These are phyloP conservation scores for Oncorhynchus mykiss DNA, from an alignment of 2,113 vertebrate species.

Conservation along the genomic window DNA sequence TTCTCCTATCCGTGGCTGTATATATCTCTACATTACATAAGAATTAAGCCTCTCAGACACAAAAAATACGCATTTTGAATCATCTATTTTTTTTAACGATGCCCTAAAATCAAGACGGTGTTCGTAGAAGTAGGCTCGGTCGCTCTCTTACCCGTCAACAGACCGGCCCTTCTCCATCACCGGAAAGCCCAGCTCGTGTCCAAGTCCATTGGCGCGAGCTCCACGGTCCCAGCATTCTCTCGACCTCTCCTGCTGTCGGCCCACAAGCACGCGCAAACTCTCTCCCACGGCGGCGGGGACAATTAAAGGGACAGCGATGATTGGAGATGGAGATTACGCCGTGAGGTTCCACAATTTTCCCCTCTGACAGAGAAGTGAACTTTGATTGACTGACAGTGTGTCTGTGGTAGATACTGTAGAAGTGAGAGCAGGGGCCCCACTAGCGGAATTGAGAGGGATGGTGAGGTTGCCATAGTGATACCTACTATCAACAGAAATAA, in stretches of 20 bases:
- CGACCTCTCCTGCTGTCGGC: conserved; percentile 64
- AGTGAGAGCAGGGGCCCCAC: no score
- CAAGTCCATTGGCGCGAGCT: conserved; percentile 49
- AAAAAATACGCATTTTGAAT: conserved; percentile 22
- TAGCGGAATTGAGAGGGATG: no score
- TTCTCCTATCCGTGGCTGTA: conserved; percentile 59
- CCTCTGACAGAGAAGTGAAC: no score
- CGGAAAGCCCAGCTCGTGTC: conserved; percentile 24
- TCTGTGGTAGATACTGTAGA: no score
- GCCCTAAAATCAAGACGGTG: conserved; percentile 8
- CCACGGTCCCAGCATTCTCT: conserved; percentile 61
- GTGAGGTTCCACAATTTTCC: no score
- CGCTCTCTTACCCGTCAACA: conserved; percentile 22
- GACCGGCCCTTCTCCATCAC: conserved; percentile 59
- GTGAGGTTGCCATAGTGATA: no score
- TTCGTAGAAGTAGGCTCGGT: neutral
- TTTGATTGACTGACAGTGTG: no score
- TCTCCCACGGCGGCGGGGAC: conserved; percentile 36
- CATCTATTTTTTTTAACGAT: neutral
- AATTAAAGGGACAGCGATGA: conserved; percentile 42
- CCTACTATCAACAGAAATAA: no score
- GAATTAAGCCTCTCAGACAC: conserved; percentile 57
- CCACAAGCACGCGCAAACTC: conserved; percentile 56
- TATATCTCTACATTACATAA: conserved; percentile 68
- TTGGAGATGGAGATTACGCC: neutral